phyloP scores from a whole-genome alignment of 2,888 invertebrate species.

The Hirudinaria manillensis region DNA sequence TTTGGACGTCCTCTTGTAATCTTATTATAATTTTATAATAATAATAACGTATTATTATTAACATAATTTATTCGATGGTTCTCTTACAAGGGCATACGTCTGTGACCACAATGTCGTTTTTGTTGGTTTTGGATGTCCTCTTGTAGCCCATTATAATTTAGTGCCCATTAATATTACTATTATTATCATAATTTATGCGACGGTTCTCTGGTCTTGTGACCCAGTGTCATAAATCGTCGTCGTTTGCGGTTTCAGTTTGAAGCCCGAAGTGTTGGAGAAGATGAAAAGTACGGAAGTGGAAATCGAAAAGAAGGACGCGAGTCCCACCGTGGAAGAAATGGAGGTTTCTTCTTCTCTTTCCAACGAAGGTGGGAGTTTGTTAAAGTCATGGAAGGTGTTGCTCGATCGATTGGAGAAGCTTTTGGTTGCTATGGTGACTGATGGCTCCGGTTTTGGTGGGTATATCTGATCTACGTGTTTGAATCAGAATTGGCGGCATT shows the following conservation, averaged over 20 bases:
- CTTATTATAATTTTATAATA: no score
- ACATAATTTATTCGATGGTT: neutral
- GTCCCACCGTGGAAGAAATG: neutral
- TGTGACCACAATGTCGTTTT: neutral
- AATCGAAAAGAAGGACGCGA: neutral
- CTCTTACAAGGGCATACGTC: no score
- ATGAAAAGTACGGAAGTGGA: slow-evolving; percentile 13
- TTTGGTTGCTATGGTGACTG: no score
- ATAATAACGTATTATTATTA: neutral
- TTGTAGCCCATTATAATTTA: neutral
- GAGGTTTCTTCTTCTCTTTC: neutral
- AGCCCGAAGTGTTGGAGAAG: slow-evolving; percentile 18
- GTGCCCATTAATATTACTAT: neutral
- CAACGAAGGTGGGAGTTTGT: no score
- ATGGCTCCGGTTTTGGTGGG: no score
- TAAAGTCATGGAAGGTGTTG: no score
- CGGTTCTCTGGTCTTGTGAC: neutral
- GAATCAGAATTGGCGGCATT: no score
- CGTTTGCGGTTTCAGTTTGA: neutral
- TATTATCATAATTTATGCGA: neutral
- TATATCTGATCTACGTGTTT: no score
- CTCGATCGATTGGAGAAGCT: no score
- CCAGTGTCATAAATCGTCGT: neutral
- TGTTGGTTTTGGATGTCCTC: neutral
- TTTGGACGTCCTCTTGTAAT: neutral